Evolutionary conservation across 2,888 invertebrate species (phyloP).

Genomic region (Pyrochroa serraticornis): DNA sequence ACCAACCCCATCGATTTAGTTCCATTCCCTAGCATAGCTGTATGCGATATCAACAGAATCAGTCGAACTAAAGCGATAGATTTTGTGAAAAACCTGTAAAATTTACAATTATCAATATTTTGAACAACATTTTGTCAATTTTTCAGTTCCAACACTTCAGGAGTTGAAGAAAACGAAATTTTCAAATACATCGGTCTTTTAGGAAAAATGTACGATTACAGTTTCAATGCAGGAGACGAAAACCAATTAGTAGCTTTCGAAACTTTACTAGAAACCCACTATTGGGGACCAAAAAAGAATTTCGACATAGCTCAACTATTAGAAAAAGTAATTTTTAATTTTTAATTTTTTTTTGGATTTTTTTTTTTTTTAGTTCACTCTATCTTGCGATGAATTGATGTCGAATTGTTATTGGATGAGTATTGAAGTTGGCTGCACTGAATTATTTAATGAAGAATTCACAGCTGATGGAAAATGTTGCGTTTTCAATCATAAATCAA

Average conservation of each 20-base stretch:
- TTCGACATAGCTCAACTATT: slow-evolving; percentile 23
- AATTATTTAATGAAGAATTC: slow-evolving; percentile 63
- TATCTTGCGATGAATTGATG: slow-evolving; percentile 60
- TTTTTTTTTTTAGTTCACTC: slow-evolving; percentile 62
- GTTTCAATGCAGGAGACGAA: slow-evolving; percentile 46
- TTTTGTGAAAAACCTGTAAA: too few relatives aligned
- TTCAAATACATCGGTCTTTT: slow-evolving; percentile 41
- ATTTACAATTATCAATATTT: too few relatives aligned
- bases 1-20: slow-evolving; percentile 43
- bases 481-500: slow-evolving; percentile 64
- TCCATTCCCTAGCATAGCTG: slow-evolving; percentile 67
- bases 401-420: slow-evolving; percentile 62
- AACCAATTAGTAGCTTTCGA: slow-evolving; percentile 53
- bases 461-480: slow-evolving; percentile 67
- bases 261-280: slow-evolving; percentile 57
- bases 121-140: too few relatives aligned
- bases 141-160: slow-evolving; percentile 42
- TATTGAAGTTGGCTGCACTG: slow-evolving; percentile 55
- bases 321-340: slow-evolving; percentile 24
- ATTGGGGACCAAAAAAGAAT: slow-evolving; percentile 47
- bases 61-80: slow-evolving; percentile 45
- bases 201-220: slow-evolving; percentile 49
- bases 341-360: too few relatives aligned
- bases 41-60: slow-evolving; percentile 68
- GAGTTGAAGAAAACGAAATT: slow-evolving; percentile 17